These are phyloP conservation scores for Tachina lurida DNA, from an alignment of 2,888 invertebrate genomes.

Conservation along the genomic window DNA sequence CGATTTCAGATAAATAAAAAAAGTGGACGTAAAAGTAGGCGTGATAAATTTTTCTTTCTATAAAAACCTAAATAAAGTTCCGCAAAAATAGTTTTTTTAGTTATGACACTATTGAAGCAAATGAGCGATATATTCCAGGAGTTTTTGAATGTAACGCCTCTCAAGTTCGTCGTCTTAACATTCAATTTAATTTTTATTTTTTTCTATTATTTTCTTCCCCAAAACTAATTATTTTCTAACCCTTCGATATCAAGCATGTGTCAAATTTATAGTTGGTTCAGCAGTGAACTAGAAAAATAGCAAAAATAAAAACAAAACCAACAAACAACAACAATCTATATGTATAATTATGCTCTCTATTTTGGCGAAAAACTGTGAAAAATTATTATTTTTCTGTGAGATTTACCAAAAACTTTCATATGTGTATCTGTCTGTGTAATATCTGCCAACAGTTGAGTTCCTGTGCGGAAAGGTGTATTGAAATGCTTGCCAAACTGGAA, in stretches of 20 bases:
- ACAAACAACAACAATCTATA: neutral
- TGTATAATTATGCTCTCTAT: constrained; percentile 48
- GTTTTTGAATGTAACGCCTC: neutral
- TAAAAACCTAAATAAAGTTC: too few species aligned
- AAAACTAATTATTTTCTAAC: constrained; percentile 1
- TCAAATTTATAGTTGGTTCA: constrained; percentile 54
- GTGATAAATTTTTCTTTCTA: too few species aligned
- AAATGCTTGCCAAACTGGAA: constrained; percentile 13
- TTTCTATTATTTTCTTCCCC: neutral
- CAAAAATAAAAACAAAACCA: neutral
- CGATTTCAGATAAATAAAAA: too few species aligned
- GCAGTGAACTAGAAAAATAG: constrained; percentile 13
- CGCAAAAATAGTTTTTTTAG: too few species aligned
- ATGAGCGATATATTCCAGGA: too few species aligned
- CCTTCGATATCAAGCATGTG: constrained; percentile 55
- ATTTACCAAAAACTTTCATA: constrained; percentile 1
- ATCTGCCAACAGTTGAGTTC: neutral
- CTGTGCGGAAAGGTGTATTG: neutral
- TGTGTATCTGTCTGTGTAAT: neutral
- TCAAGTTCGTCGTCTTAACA: neutral
- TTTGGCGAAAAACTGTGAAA: constrained; percentile 39
- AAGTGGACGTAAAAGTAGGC: too few species aligned
- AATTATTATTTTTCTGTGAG: constrained; percentile 37
- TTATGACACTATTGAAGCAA: too few species aligned
- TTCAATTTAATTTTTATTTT: neutral